phyloP scores from a whole-genome alignment of 2,113 vertebrate genomes.

The Engystomops pustulosus region DNA sequence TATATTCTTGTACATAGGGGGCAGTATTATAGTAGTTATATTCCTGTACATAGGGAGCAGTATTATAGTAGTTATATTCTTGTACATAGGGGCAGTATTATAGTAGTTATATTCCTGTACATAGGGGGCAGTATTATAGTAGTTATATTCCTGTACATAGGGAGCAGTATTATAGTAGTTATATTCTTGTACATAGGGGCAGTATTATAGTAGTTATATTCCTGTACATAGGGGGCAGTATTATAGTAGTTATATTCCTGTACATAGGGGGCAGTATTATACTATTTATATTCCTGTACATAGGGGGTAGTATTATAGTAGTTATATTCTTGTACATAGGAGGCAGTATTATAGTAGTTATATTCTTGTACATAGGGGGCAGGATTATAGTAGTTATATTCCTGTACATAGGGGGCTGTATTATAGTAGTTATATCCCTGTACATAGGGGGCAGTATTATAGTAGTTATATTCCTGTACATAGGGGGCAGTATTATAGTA shows the following conservation, averaged over 20 bases:
- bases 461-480: slow-evolving; percentile 2
- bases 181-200: too few species aligned
- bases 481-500: too few species aligned
- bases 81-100: neutral
- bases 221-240: too few species aligned
- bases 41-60: neutral
- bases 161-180: too few species aligned
- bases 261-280: neutral
- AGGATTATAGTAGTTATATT: slow-evolving; percentile 3
- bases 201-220: too few species aligned
- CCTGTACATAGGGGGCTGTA: neutral
- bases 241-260: too few species aligned
- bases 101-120: slow-evolving; percentile 8
- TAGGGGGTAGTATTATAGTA: too few species aligned
- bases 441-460: neutral
- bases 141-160: neutral
- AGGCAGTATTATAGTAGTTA: neutral
- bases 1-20: too few species aligned
- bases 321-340: too few species aligned
- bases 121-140: neutral
- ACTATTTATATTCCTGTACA: neutral
- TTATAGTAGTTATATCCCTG: slow-evolving; percentile 1
- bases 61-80: slow-evolving; percentile 8
- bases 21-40: too few species aligned
- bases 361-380: neutral